Evolutionary conservation across 2,888 invertebrate genomes (phyloP).

Genomic region (Syritta pipiens): DNA sequence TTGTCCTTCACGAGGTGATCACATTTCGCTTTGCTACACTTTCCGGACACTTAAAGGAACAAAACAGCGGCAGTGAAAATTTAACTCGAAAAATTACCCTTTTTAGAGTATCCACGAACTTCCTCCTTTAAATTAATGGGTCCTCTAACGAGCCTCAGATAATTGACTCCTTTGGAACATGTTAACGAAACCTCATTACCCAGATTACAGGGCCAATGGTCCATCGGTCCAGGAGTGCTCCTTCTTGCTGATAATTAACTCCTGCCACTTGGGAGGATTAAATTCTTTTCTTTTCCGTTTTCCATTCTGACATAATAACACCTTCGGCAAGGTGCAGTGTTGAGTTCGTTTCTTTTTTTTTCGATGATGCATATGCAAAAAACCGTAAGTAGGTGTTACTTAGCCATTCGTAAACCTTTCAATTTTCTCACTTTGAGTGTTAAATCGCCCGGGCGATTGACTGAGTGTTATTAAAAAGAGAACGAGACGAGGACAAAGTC

Average conservation of each 20-base stretch:
- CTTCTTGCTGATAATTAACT: conserved; percentile 39
- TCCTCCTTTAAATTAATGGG: conserved; percentile 9
- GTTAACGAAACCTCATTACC: conserved; percentile 46
- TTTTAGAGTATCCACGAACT: background rate
- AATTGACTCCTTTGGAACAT: conserved; percentile 28
- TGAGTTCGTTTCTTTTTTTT: too few species aligned
- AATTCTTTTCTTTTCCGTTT: conserved; percentile 1
- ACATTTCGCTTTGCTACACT: too few species aligned
- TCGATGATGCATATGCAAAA: conserved; percentile 26
- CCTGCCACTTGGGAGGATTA: conserved; percentile 11
- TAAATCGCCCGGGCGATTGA: conserved; percentile 48
- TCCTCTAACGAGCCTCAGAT: conserved; percentile 18
- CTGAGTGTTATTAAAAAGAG: conserved; percentile 1
- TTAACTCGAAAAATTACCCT: background rate
- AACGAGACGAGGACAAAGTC: background rate
- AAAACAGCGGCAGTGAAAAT: background rate
- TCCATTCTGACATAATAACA: conserved; percentile 27
- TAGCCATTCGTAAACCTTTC: conserved; percentile 2
- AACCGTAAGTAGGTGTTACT: conserved; percentile 49
- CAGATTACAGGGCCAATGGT: conserved; percentile 24
- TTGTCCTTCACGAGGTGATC: too few species aligned
- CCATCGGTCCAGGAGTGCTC: conserved; percentile 18
- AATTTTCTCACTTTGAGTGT: conserved; percentile 60
- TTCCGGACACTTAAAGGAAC: too few species aligned
- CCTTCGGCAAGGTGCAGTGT: background rate